These are phyloP conservation scores for Ochotona princeps DNA, from an alignment of 2,113 vertebrate species.

Conservation along the genomic window DNA sequence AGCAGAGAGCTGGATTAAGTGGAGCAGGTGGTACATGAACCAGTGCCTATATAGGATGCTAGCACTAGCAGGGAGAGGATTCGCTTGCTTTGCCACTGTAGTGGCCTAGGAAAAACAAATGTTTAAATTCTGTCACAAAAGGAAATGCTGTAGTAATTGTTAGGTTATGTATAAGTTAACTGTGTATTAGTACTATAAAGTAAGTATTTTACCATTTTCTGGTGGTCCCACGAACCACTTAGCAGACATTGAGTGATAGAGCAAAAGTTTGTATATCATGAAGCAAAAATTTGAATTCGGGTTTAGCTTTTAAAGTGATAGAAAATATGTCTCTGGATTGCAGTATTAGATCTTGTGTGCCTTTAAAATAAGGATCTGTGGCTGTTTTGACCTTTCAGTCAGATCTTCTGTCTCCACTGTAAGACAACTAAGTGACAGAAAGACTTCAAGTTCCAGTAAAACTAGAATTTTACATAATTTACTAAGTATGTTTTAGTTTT, in stretches of 20 bases:
- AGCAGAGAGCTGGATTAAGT: too few relatives aligned
- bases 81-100: too few relatives aligned
- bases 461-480: background rate
- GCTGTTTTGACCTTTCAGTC: background rate
- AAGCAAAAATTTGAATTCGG: conserved; percentile 2
- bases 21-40: too few relatives aligned
- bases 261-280: background rate
- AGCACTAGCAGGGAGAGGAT: too few relatives aligned
- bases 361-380: background rate
- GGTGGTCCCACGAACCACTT: background rate
- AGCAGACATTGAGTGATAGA: background rate
- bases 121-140: conserved; percentile 24
- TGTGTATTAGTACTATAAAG: background rate
- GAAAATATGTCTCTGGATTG: too few relatives aligned
- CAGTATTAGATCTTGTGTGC: background rate
- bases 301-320: conserved; percentile 27
- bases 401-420: background rate
- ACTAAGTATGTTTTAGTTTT: background rate
- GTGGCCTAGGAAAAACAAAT: background rate
- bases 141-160: background rate
- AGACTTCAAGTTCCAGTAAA: conserved; percentile 16
- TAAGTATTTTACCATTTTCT: background rate
- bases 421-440: background rate
- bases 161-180: background rate
- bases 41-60: too few relatives aligned